Percentiles rank a stretch among this genome's conserved stretches.
These are phyloP conservation scores for Urocitellus parryii DNA, from an alignment of 2,113 vertebrate genomes.

Conservation along the genomic window DNA sequence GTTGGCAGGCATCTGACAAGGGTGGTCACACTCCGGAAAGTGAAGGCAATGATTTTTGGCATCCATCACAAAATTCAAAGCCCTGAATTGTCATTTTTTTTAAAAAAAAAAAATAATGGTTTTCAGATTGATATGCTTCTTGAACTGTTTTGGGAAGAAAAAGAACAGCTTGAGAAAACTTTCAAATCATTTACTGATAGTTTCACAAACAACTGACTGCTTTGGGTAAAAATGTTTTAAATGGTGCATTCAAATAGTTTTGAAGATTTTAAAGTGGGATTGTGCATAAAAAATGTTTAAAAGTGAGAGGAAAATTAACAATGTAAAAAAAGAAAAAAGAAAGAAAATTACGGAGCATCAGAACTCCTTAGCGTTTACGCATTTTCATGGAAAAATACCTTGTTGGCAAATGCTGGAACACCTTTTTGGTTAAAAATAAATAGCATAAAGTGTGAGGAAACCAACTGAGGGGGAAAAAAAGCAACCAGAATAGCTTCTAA, in stretches of 20 bases:
- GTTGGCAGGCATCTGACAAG: neutral
- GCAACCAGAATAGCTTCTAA: neutral
- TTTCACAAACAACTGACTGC: neutral
- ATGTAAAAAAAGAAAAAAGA: neutral
- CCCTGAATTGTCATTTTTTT: neutral
- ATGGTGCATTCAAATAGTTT: neutral
- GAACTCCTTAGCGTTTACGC: neutral
- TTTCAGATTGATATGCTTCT: neutral
- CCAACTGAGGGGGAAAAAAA: neutral
- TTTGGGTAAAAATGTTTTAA: slow-evolving; percentile 21
- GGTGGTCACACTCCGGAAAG: neutral
- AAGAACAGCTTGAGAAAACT: neutral
- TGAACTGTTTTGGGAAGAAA: slow-evolving; percentile 6
- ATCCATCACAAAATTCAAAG: neutral
- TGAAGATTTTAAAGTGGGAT: slow-evolving; percentile 10
- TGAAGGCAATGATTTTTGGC: neutral
- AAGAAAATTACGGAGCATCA: neutral
- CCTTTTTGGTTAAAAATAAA: slow-evolving; percentile 77
- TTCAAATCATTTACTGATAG: neutral
- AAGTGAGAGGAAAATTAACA: neutral
- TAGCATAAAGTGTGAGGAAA: slow-evolving; percentile 55
- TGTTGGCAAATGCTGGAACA: slow-evolving; percentile 26
- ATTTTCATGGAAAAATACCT: slow-evolving; percentile 73
- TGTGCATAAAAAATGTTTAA: neutral
- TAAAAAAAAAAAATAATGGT: neutral